These are phyloP conservation scores for Eubasilissa regina DNA, from an alignment of 1,140 invertebrate genomes.

Conservation along the genomic window DNA sequence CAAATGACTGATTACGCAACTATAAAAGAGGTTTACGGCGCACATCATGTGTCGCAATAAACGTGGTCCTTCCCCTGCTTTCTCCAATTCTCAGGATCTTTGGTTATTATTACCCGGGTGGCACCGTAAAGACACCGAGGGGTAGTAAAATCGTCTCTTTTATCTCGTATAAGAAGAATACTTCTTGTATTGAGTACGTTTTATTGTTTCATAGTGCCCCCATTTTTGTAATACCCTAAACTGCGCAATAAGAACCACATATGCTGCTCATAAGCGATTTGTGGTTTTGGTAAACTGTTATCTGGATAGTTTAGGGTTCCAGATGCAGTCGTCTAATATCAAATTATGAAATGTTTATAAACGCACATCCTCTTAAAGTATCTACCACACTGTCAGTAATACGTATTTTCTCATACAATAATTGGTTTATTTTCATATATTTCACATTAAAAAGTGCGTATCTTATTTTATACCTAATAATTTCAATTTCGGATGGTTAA, in stretches of 20 bases:
- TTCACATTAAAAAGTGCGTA: too few relatives aligned
- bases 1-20: slow-evolving; percentile 46
- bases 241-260: slow-evolving; percentile 52
- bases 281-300: slow-evolving; percentile 53
- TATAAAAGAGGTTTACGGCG: slow-evolving; percentile 37
- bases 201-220: slow-evolving; percentile 43
- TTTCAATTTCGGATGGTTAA: too few relatives aligned
- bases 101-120: slow-evolving; percentile 30
- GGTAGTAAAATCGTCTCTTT: slow-evolving; percentile 41
- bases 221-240: slow-evolving; percentile 12
- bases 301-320: slow-evolving; percentile 45
- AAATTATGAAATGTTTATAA: too few relatives aligned
- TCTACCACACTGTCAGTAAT: too few relatives aligned
- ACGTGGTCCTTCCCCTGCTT: slow-evolving; percentile 6
- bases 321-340: too few relatives aligned
- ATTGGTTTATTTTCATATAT: too few relatives aligned
- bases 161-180: slow-evolving; percentile 1
- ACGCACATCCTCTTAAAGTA: too few relatives aligned
- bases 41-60: slow-evolving; percentile 35
- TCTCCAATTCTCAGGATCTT: slow-evolving; percentile 33
- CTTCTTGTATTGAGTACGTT: slow-evolving; percentile 29
- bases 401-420: too few relatives aligned
- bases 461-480: too few relatives aligned
- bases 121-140: slow-evolving; percentile 38
- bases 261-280: slow-evolving; percentile 54